Percentiles rank a stretch among this genome's conserved stretches.
Evolutionary conservation across 2,797 vertebrate species (phyloP).

Genomic region (Lutjanus argentimaculatus): DNA sequence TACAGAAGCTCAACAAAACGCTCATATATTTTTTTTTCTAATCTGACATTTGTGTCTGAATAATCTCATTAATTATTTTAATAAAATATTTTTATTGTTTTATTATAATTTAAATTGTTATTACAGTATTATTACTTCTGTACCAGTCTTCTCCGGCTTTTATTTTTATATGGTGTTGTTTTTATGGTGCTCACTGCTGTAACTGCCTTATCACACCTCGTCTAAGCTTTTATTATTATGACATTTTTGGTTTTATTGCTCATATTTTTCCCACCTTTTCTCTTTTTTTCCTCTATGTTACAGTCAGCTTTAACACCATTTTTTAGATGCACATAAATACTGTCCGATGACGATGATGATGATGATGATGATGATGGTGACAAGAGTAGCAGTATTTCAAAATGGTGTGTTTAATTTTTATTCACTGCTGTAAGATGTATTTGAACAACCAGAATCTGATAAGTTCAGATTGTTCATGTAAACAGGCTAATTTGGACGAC

Average conservation of each 20-base stretch:
- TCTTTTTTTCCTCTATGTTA: neutral
- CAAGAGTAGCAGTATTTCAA: too few species aligned
- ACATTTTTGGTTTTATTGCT: neutral
- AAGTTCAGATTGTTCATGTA: neutral
- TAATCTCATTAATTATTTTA: neutral
- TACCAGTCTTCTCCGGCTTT: conserved; percentile 32
- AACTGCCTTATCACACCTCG: conserved; percentile 2
- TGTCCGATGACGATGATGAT: neutral
- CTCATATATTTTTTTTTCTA: neutral
- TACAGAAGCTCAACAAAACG: neutral
- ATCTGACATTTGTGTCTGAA: neutral
- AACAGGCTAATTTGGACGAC: neutral
- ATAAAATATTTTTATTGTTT: neutral
- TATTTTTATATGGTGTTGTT: conserved; percentile 23
- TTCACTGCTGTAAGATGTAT: neutral
- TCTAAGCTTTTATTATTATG: conserved; percentile 12
- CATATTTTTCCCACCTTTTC: neutral
- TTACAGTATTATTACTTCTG: conserved; percentile 17
- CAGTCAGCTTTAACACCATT: fast-evolving
- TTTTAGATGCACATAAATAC: neutral
- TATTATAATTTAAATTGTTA: neutral
- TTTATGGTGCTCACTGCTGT: conserved; percentile 11
- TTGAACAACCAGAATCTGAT: neutral
- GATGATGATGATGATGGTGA: too few species aligned
- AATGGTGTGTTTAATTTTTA: too few species aligned